Conservation (phyloP, 1,140 invertebrate species). For the Araneus ventricosus region DNA sequence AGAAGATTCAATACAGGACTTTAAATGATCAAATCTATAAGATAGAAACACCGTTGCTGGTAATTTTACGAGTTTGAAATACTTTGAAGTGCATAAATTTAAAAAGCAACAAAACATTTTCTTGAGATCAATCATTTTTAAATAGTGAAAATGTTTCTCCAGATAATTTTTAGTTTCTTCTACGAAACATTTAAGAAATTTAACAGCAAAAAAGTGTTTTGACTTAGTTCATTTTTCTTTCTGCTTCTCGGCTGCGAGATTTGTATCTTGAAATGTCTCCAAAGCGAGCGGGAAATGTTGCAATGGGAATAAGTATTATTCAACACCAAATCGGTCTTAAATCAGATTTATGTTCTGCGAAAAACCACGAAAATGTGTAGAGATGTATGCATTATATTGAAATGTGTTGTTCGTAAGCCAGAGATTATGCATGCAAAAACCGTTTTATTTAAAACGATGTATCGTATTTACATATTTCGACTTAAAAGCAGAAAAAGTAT, state of each 20-base stretch:
- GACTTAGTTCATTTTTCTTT: slow-evolving; percentile 35
- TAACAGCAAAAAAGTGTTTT: background rate
- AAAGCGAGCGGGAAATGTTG: slow-evolving; percentile 28
- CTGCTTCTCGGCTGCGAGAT: background rate
- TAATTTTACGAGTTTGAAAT: too few relatives aligned
- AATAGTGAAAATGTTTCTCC: background rate
- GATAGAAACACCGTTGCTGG: too few relatives aligned
- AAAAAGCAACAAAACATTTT: too few relatives aligned
- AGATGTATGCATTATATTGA: slow-evolving; percentile 51
- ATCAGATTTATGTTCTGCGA: slow-evolving; percentile 47
- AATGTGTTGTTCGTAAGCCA: slow-evolving; percentile 42
- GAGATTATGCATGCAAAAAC: slow-evolving; percentile 49
- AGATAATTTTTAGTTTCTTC: background rate
- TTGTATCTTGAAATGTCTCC: slow-evolving; percentile 44
- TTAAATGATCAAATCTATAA: too few relatives aligned
- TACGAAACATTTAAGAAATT: background rate
- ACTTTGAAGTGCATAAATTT: too few relatives aligned
- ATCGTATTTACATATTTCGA: slow-evolving; percentile 58
- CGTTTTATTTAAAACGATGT: slow-evolving; percentile 55
- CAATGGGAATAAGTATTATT: slow-evolving; percentile 49
- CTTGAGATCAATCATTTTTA: background rate
- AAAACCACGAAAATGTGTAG: slow-evolving; percentile 18
- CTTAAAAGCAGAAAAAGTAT: slow-evolving; percentile 46
- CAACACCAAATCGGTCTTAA: slow-evolving; percentile 54
- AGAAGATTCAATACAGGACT: too few relatives aligned